These are phyloP conservation scores for Drosophila rubida DNA, from an alignment of 2,888 invertebrate genomes.

Conservation along the genomic window DNA sequence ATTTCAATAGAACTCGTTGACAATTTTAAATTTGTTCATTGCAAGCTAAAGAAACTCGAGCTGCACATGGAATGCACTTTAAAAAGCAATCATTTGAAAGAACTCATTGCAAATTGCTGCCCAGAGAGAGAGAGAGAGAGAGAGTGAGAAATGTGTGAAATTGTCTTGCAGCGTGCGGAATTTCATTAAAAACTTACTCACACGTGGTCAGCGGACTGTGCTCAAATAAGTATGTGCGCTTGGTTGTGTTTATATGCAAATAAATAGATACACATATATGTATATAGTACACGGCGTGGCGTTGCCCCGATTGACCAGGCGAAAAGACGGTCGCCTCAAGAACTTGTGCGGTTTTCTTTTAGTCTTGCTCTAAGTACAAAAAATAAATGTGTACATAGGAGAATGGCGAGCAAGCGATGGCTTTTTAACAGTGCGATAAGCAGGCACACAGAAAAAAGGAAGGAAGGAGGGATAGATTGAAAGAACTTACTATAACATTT, in stretches of 20 bases:
- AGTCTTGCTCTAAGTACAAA: not conserved
- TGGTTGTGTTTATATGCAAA: not conserved
- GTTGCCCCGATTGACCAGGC: constrained; percentile 12
- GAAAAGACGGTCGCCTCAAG: not conserved
- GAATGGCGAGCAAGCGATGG: not conserved
- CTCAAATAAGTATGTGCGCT: constrained; percentile 10
- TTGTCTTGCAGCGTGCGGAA: not conserved
- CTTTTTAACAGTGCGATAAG: constrained; percentile 5
- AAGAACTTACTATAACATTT: constrained; percentile 24
- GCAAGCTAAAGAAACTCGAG: not conserved
- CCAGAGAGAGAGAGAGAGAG: not conserved
- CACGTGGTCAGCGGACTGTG: constrained; percentile 19
- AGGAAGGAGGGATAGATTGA: not conserved
- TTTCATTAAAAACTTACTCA: constrained; percentile 4
- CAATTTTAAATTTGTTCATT: not conserved
- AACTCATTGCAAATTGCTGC: not conserved
- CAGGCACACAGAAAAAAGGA: not conserved
- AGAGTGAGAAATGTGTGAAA: not conserved
- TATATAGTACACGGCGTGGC: not conserved
- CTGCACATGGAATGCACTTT: constrained; percentile 6
- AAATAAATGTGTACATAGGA: not conserved
- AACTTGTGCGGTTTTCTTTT: constrained; percentile 20
- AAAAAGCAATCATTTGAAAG: not conserved
- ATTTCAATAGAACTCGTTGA: not conserved
- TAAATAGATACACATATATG: not conserved